Evolutionary conservation across 1,140 invertebrate species (phyloP).

Genomic region (Holotrichia oblita): DNA sequence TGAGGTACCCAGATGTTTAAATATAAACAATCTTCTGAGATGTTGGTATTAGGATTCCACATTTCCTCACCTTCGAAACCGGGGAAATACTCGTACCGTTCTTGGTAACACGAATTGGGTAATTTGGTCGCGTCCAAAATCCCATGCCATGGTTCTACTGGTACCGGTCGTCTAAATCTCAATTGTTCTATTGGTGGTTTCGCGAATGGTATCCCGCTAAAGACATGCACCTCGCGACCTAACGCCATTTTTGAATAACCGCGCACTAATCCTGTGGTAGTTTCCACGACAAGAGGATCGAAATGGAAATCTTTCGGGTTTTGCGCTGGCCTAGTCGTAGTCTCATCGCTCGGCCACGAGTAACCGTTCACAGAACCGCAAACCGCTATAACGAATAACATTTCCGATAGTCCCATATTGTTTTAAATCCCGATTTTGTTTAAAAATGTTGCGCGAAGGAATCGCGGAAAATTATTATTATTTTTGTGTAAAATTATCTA

Average conservation of each 20-base stretch:
- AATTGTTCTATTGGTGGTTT: constrained; percentile 89
- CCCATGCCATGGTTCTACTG: constrained; percentile 86
- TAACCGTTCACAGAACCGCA: constrained; percentile 51
- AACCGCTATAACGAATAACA: constrained; percentile 43
- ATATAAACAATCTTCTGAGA: constrained; percentile 94
- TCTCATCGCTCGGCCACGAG: constrained; percentile 60
- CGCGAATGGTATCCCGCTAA: constrained; percentile 94
- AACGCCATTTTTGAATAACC: constrained; percentile 79
- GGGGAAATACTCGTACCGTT: constrained; percentile 87
- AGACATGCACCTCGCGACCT: constrained; percentile 86
- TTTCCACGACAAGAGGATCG: constrained; percentile 81
- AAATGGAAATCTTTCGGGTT: constrained; percentile 68
- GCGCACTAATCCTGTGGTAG: constrained; percentile 79
- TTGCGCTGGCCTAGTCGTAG: constrained; percentile 64
- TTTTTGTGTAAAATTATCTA: too few species aligned
- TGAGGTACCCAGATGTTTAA: constrained; percentile 93
- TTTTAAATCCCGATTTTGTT: too few species aligned
- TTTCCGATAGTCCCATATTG: constrained; percentile 42
- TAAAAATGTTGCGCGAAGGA: too few species aligned
- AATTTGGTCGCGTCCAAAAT: constrained; percentile 79
- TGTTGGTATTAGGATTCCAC: constrained; percentile 94
- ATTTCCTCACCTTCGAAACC: constrained; percentile 92
- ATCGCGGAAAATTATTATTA: too few species aligned
- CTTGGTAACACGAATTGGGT: constrained; percentile 87
- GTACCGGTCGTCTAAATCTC: constrained; percentile 86